These are phyloP conservation scores for Uromys caudimaculatus DNA, from an alignment of 2,797 vertebrate species.

Conservation along the genomic window DNA sequence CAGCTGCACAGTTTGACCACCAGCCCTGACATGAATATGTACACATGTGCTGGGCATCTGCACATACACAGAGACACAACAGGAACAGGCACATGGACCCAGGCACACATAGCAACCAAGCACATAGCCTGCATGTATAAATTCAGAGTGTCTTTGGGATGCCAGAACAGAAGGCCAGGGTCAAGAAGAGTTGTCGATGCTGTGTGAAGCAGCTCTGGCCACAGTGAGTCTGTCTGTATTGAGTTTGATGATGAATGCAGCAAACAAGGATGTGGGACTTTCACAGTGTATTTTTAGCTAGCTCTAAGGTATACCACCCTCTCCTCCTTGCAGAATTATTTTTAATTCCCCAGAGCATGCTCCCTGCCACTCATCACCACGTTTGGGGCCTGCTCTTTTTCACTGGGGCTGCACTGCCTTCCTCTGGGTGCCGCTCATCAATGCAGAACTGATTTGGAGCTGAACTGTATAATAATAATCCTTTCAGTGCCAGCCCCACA, in stretches of 20 bases:
- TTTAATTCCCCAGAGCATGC: constrained; percentile 71
- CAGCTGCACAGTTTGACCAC: not conserved
- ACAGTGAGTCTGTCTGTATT: not conserved
- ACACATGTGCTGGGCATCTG: not conserved
- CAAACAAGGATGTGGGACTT: not conserved
- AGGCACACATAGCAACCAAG: not conserved
- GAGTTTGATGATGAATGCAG: not conserved
- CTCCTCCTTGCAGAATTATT: constrained; percentile 58
- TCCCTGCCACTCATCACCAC: constrained; percentile 80
- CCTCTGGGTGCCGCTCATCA: constrained; percentile 89
- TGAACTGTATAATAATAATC: constrained; percentile 93
- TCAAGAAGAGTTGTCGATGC: accelerated
- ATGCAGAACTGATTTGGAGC: constrained; percentile 93
- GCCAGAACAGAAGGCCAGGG: not conserved
- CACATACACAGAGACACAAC: not conserved
- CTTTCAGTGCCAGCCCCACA: constrained; percentile 91
- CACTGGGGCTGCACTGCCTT: constrained; percentile 83
- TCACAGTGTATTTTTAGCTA: constrained; percentile 67
- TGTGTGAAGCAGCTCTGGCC: not conserved
- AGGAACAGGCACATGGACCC: not conserved
- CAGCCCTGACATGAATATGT: not conserved
- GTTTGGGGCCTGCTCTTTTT: constrained; percentile 80
- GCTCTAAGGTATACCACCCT: constrained; percentile 53
- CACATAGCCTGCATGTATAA: not conserved
- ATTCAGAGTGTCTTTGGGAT: not conserved